Base-by-base conservation (phyloP, 2,113 vertebrate genomes). In the Synchiropus splendidus region DNA sequence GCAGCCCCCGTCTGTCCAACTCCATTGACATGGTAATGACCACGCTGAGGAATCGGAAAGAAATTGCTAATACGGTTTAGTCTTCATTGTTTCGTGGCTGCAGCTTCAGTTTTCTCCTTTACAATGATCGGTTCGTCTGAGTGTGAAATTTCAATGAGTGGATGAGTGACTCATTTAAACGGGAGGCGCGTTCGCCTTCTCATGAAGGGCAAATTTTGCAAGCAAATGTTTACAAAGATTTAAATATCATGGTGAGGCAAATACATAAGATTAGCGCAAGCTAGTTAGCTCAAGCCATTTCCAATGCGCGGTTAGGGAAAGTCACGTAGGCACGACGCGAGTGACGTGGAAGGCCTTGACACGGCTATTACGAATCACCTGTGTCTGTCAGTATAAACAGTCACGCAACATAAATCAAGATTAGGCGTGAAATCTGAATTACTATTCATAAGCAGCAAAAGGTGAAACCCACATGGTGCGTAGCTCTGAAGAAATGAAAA, bases 31-130 rank as follows among this genome's bases (percentile, higher is more conserved):
- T 69, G 60, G 47, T 74, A 80, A 78, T 68, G 58, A 16, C 4
- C 8, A 61, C 36, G 42, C 37, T 17, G 48, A 2, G 15, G 17
- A 31, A 45, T 55, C 33, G 54, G 62, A 48, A 48, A 64, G 63
- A 70, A 46, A 44, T 47, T 46, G 38, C 54, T 72, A 72, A 79
- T 77, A 72, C 69, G 77, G 70, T 68, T 73, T 61, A 49, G 64
- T 53, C 48, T 11, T 58, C 52, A 67, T 43, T 66, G 48, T 60
- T 31, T 37, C 54, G 48, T 27, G 21, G 32, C 42, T 56, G 48
- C 47, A 44, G 50, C 54, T 48, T 51, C 53, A 54, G 52, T 39
- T 45, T 53, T 58, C 57, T 47, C 45, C 21, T 35, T 62, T 67
- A 58, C 44, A 70, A 72, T 54, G 57, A 79, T 48, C 63, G 39